These are phyloP conservation scores for Cinara cedri DNA, from an alignment of 2,888 invertebrate species.

Conservation along the genomic window DNA sequence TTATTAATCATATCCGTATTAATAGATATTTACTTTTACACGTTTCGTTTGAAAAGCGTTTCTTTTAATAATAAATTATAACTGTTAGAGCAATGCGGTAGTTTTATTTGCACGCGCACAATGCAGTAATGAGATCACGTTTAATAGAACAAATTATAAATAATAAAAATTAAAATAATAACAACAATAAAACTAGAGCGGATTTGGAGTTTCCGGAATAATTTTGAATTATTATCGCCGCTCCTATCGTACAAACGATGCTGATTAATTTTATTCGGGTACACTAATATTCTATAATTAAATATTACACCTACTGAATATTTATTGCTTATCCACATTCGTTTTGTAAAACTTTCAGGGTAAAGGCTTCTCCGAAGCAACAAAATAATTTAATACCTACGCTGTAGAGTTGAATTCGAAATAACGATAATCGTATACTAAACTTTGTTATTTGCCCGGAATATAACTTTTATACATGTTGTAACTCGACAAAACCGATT, in stretches of 20 bases:
- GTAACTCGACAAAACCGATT: neutral
- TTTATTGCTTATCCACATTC: conserved; percentile 8
- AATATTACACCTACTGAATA: conserved; percentile 19
- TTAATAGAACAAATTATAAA: neutral
- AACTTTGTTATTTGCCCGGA: conserved; percentile 12
- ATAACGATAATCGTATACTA: neutral
- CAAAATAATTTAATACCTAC: neutral
- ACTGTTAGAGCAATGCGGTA: neutral
- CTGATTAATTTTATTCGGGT: conserved; percentile 16
- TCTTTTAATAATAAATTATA: neutral
- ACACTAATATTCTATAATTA: conserved; percentile 12
- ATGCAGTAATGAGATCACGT: too few species aligned
- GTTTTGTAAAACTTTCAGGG: conserved; percentile 5
- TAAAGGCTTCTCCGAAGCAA: neutral
- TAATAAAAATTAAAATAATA: too few species aligned
- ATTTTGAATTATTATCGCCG: neutral
- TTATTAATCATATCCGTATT: too few species aligned
- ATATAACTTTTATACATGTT: conserved; percentile 4
- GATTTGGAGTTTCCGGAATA: conserved; percentile 5
- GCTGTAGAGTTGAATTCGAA: neutral
- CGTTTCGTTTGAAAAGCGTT: too few species aligned
- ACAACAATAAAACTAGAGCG: neutral
- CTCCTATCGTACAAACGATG: neutral
- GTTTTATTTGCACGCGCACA: too few species aligned
- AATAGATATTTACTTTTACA: neutral